phyloP scores from a whole-genome alignment of 2,113 vertebrate species.

The Reinhardtius hippoglossoides region DNA sequence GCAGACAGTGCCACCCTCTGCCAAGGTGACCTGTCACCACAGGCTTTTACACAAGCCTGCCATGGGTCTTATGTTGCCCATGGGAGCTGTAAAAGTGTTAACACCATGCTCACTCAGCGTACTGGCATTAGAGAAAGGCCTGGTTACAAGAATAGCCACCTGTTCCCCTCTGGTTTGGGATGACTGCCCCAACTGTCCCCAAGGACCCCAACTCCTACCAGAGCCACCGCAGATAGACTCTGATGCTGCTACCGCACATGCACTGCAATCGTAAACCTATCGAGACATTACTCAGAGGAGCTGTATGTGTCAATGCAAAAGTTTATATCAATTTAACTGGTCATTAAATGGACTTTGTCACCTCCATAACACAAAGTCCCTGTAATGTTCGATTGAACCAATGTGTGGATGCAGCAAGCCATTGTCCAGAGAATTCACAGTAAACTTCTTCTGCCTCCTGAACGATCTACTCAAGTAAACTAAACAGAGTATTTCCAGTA shows the following conservation, averaged over 20 bases:
- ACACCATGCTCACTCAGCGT: conserved; percentile 64
- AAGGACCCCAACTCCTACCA: conserved; percentile 27
- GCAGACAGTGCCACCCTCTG: conserved; percentile 54
- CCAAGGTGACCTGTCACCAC: conserved; percentile 84
- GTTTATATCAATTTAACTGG: background rate
- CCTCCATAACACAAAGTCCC: too few relatives aligned
- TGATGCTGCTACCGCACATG: background rate
- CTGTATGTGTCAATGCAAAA: background rate
- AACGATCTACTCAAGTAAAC: too few relatives aligned
- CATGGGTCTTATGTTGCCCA: conserved; percentile 63
- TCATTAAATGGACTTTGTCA: background rate
- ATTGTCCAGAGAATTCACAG: too few relatives aligned
- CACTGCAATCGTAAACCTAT: background rate
- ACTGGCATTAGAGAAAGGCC: conserved; percentile 61
- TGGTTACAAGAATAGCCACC: conserved; percentile 71
- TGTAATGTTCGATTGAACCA: too few relatives aligned
- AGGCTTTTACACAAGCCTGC: conserved; percentile 68
- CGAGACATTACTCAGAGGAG: background rate
- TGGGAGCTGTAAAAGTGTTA: conserved; percentile 83
- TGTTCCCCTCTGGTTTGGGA: conserved; percentile 69
- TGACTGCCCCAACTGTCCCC: conserved; percentile 39
- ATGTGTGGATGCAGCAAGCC: too few relatives aligned
- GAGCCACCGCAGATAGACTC: conserved; percentile 27
- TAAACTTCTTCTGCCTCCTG: too few relatives aligned
- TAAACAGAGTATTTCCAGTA: background rate